Conservation (phyloP, 2,113 vertebrate genomes). For the mouse (Mus musculus) region GRCm39 chr1:129487501-129488000, state of each 20-base stretch:
- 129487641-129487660: background rate
- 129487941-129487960: background rate
- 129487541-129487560: background rate
- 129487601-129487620: background rate
- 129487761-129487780: background rate
- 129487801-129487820: conserved; percentile 60
- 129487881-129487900: conserved; percentile 65
- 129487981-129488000: conserved; percentile 54
- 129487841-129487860: conserved; percentile 24
- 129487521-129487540: background rate
- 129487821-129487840: background rate
- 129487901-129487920: background rate
- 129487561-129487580: background rate
- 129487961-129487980: conserved; percentile 48
- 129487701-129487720: background rate
- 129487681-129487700: background rate
- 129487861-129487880: conserved; percentile 51
- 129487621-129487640: background rate
- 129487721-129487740: background rate
- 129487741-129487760: background rate
- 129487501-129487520: background rate
- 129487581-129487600: conserved; percentile 27
- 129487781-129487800: background rate
- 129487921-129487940: background rate
- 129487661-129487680: background rate